Conservation (phyloP, 2,888 invertebrate genomes). For the Lasiommata megera region DNA sequence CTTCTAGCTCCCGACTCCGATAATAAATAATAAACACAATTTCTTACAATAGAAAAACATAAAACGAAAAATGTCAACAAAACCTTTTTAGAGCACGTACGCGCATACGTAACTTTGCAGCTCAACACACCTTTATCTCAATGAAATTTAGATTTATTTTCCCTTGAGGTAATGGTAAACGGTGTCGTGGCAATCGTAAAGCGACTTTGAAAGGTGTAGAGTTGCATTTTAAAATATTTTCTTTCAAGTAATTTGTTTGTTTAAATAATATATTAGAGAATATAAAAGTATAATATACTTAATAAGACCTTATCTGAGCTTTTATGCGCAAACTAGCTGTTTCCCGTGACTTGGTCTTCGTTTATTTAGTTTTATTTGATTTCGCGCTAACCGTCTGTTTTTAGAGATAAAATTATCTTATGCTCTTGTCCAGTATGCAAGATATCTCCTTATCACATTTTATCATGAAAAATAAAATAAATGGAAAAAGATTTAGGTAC, state of each 20-base stretch:
- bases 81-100: slow-evolving; percentile 38
- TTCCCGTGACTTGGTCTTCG: too few species aligned
- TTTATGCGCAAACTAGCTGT: too few species aligned
- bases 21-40: slow-evolving; percentile 47
- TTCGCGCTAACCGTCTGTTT: too few species aligned
- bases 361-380: too few species aligned
- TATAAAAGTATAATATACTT: background rate
- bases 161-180: background rate
- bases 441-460: too few species aligned
- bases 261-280: slow-evolving; percentile 28
- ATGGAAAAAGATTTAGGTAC: too few species aligned
- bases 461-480: too few species aligned
- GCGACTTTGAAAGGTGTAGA: slow-evolving; percentile 24
- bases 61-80: slow-evolving; percentile 61
- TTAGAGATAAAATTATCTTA: too few species aligned
- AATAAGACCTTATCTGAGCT: too few species aligned
- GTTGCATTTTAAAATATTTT: slow-evolving; percentile 48
- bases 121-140: background rate
- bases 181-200: slow-evolving; percentile 14
- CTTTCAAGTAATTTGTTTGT: slow-evolving; percentile 54
- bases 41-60: slow-evolving; percentile 61
- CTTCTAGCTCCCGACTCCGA: slow-evolving; percentile 21
- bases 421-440: too few species aligned
- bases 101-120: background rate
- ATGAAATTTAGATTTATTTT: slow-evolving; percentile 7